Percentiles rank a stretch among this genome's conserved stretches.
These are phyloP conservation scores for pig (Sus scrofa) DNA, from an alignment of 2,113 vertebrate species.

Conservation along the genomic window DNA sequence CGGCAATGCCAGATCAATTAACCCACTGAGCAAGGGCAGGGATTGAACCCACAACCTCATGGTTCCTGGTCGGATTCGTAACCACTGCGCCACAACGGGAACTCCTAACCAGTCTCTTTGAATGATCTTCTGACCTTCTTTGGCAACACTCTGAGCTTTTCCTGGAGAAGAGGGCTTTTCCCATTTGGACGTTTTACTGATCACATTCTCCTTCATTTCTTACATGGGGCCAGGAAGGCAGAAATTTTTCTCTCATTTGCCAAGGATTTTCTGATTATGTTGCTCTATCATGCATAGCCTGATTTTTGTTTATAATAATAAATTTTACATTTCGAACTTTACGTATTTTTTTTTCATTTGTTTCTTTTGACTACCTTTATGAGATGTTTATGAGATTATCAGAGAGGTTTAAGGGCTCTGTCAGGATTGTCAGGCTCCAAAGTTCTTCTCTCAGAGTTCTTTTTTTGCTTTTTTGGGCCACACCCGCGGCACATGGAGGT, in stretches of 20 bases:
- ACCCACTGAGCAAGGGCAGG: too few species aligned
- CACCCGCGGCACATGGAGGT: too few species aligned
- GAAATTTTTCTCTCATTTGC: slow-evolving; percentile 8
- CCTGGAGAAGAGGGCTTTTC: background rate
- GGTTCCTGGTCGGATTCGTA: too few species aligned
- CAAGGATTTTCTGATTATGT: slow-evolving; percentile 6
- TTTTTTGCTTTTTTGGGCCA: too few species aligned
- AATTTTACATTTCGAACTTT: background rate
- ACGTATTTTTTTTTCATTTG: background rate
- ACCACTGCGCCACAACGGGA: too few species aligned
- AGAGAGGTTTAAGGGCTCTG: background rate
- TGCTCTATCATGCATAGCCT: background rate
- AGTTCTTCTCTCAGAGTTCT: background rate
- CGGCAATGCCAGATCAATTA: too few species aligned
- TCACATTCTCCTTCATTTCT: background rate
- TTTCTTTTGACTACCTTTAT: background rate
- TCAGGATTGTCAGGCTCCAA: background rate
- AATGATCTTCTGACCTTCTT: background rate
- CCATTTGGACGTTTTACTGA: background rate
- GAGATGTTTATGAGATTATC: background rate
- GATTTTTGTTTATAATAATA: background rate
- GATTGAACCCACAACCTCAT: too few species aligned
- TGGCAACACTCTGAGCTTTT: background rate
- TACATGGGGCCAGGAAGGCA: background rate
- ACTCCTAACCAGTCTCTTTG: background rate